Evolutionary conservation across 2,113 vertebrate genomes (phyloP).

Genomic region (Nansenia antarctica): DNA sequence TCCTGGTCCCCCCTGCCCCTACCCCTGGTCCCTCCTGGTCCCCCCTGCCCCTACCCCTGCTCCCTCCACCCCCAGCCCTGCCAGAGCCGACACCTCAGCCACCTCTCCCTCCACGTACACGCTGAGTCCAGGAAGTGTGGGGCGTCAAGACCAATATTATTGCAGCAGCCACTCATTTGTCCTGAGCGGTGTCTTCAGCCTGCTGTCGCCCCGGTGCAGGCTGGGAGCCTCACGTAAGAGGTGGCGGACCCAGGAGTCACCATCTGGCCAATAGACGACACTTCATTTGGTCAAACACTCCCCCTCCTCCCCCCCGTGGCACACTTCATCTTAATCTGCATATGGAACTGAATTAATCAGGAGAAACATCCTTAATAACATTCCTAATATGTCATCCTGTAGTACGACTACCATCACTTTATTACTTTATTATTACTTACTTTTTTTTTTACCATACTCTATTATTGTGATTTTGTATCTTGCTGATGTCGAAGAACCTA

Average conservation of each 20-base stretch:
- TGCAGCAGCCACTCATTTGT: conserved; percentile 43
- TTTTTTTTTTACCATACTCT: too few relatives aligned
- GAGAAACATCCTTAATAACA: conserved; percentile 8
- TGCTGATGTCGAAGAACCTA: too few relatives aligned
- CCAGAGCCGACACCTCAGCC: conserved; percentile 18
- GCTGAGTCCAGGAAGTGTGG: conserved; percentile 51
- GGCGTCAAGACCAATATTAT: conserved; percentile 62
- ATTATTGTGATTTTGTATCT: too few relatives aligned
- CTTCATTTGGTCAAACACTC: conserved; percentile 27
- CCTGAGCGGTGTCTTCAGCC: not conserved
- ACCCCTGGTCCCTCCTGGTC: conserved; percentile 52
- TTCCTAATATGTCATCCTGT: conserved; percentile 32
- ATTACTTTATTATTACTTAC: too few relatives aligned
- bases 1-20: too few relatives aligned
- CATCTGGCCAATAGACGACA: conserved; percentile 45
- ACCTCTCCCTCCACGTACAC: conserved; percentile 29
- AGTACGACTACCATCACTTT: too few relatives aligned
- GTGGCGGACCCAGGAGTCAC: conserved; percentile 25
- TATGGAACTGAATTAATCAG: conserved; percentile 30
- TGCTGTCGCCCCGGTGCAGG: not conserved
- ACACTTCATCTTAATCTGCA: conserved; percentile 17
- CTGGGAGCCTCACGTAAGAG: conserved; percentile 8
- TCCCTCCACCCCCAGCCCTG: conserved; percentile 2
- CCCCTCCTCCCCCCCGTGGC: not conserved
- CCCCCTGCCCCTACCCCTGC: too few relatives aligned